phyloP scores from a whole-genome alignment of 2,797 vertebrate genomes.

The Allobates femoralis region DNA sequence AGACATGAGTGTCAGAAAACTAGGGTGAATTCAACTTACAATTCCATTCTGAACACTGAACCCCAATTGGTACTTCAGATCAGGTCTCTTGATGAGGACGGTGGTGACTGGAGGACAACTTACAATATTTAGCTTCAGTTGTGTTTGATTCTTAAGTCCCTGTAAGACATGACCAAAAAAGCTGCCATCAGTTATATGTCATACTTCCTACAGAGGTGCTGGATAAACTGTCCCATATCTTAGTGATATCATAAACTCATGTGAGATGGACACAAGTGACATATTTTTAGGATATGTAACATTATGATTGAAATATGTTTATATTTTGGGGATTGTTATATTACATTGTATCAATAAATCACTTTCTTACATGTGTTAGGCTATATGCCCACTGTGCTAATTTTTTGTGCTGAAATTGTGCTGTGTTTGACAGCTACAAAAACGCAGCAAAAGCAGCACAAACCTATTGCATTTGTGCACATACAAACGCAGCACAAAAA shows the following conservation, averaged over 20 bases:
- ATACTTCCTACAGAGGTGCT: not conserved
- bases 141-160: slow-evolving; percentile 98
- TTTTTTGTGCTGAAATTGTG: too few species aligned
- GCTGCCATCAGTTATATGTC: not conserved
- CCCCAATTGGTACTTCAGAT: slow-evolving; percentile 98
- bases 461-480: too few species aligned
- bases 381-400: too few species aligned
- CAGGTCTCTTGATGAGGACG: slow-evolving; percentile 97
- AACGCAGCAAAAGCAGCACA: too few species aligned
- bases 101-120: slow-evolving; percentile 98
- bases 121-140: slow-evolving; percentile 98
- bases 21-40: slow-evolving; percentile 76
- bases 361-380: too few species aligned
- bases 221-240: not conserved
- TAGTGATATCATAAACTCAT: not conserved
- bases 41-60: slow-evolving; percentile 99
- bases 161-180: slow-evolving; percentile 65
- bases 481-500: too few species aligned
- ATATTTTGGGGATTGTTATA: too few species aligned
- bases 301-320: too few species aligned
- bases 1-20: not conserved
- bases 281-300: too few species aligned
- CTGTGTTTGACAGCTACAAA: too few species aligned
- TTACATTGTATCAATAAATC: too few species aligned
- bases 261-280: too few species aligned